Evolutionary conservation across 2,888 invertebrate genomes (phyloP).

Genomic region (Masnerella sp.): DNA sequence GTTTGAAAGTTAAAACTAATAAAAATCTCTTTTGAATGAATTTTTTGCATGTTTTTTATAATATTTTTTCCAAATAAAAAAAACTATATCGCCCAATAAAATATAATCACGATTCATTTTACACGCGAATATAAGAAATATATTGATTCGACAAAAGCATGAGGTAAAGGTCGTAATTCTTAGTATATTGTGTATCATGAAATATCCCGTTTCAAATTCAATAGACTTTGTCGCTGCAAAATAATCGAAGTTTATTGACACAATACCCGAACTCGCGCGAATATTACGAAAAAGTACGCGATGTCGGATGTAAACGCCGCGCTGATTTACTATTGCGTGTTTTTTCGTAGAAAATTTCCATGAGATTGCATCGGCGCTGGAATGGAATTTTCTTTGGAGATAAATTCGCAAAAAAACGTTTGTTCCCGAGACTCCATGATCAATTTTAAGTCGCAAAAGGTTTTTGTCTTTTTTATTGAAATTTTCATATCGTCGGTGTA

Average conservation of each 20-base stretch:
- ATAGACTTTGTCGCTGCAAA: not conserved
- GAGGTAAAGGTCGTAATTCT: not conserved
- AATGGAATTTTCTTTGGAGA: slow-evolving; percentile 15
- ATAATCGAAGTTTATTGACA: slow-evolving; percentile 19
- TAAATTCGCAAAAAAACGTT: slow-evolving; percentile 13
- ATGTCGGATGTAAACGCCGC: not conserved
- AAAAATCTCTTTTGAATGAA: too few relatives aligned
- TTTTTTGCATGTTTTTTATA: too few relatives aligned
- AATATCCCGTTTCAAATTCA: slow-evolving; percentile 16
- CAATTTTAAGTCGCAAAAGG: not conserved
- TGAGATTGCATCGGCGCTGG: slow-evolving; percentile 1
- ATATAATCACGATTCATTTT: too few relatives aligned
- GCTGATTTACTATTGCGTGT: slow-evolving; percentile 9
- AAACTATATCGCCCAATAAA: too few relatives aligned
- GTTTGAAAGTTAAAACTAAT: too few relatives aligned
- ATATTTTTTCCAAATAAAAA: too few relatives aligned
- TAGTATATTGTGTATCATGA: not conserved
- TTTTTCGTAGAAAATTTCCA: slow-evolving; percentile 8
- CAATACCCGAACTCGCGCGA: slow-evolving; percentile 1
- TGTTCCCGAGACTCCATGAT: not conserved
- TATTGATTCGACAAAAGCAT: slow-evolving; percentile 12
- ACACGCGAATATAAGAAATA: not conserved
- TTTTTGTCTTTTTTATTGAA: slow-evolving; percentile 1
- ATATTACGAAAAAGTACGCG: slow-evolving; percentile 17
- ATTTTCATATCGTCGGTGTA: too few relatives aligned